Percentiles rank a stretch among this genome's conserved stretches.
phyloP scores from a whole-genome alignment of 2,888 invertebrate genomes.

The Acleris laterana region DNA sequence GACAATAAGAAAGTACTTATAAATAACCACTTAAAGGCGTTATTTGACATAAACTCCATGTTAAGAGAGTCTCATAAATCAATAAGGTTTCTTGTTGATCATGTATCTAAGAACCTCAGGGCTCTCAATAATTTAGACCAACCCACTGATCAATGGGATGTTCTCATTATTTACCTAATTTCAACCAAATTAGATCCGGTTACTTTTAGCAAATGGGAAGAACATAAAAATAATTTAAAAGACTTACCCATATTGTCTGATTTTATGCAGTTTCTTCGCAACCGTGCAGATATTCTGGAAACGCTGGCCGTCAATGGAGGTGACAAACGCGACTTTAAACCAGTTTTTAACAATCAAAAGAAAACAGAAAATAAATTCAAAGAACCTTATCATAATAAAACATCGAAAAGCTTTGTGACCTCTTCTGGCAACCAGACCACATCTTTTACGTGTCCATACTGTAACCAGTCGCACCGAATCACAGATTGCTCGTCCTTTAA shows the following conservation, averaged over 20 bases:
- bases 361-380: constrained; percentile 6
- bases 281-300: constrained; percentile 36
- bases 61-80: constrained; percentile 21
- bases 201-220: constrained; percentile 10
- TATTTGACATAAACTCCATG: constrained; percentile 22
- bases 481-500: constrained; percentile 26
- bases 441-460: constrained; percentile 12
- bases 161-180: constrained; percentile 13
- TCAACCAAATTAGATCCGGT: constrained; percentile 8
- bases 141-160: constrained; percentile 14
- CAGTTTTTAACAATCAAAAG: neutral
- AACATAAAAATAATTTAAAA: constrained; percentile 13
- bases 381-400: constrained; percentile 1
- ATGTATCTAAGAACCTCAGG: constrained; percentile 6
- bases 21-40: constrained; percentile 33
- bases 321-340: constrained; percentile 9
- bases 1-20: constrained; percentile 32
- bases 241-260: constrained; percentile 7
- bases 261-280: constrained; percentile 27
- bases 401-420: constrained; percentile 3
- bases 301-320: constrained; percentile 12
- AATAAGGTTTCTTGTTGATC: constrained; percentile 10
- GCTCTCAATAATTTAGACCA: constrained; percentile 9
- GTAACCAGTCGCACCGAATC: constrained; percentile 18
- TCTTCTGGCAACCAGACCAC: neutral